These are phyloP conservation scores for Liposcelis brunnea DNA, from an alignment of 2,888 invertebrate species.

Conservation along the genomic window DNA sequence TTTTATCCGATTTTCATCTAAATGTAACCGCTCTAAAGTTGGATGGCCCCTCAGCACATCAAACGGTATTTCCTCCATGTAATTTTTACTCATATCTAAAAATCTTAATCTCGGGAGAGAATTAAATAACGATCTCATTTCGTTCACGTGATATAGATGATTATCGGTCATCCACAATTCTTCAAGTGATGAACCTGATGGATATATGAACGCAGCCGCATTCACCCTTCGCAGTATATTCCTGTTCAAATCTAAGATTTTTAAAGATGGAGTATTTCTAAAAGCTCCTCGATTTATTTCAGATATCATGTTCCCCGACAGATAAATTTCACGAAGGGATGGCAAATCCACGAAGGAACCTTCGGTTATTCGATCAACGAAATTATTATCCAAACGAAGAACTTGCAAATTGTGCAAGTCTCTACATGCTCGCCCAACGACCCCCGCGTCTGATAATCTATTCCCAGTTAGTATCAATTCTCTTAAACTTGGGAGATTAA, in stretches of 20 bases:
- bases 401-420: conserved; percentile 55
- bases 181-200: conserved; percentile 44
- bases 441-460: conserved; percentile 56
- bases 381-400: conserved; percentile 52
- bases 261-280: conserved; percentile 54
- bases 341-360: conserved; percentile 65
- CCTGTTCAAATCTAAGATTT: conserved; percentile 55
- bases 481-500: conserved; percentile 48
- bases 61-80: conserved; percentile 55
- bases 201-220: conserved; percentile 62
- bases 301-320: conserved; percentile 55
- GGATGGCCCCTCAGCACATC: conserved; percentile 65
- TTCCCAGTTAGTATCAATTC: conserved; percentile 56
- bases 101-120: conserved; percentile 59
- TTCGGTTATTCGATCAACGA: conserved; percentile 51
- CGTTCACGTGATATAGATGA: conserved; percentile 55
- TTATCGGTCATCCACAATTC: conserved; percentile 61
- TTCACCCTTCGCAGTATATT: conserved; percentile 61
- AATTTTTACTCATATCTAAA: conserved; percentile 63
- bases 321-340: conserved; percentile 43
- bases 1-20: conserved; percentile 60
- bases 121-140: conserved; percentile 55
- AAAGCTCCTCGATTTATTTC: conserved; percentile 67
- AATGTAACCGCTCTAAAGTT: conserved; percentile 59
- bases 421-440: conserved; percentile 59